phyloP scores from a whole-genome alignment of 2,113 vertebrate genomes.

The Prietella phreatophila region DNA sequence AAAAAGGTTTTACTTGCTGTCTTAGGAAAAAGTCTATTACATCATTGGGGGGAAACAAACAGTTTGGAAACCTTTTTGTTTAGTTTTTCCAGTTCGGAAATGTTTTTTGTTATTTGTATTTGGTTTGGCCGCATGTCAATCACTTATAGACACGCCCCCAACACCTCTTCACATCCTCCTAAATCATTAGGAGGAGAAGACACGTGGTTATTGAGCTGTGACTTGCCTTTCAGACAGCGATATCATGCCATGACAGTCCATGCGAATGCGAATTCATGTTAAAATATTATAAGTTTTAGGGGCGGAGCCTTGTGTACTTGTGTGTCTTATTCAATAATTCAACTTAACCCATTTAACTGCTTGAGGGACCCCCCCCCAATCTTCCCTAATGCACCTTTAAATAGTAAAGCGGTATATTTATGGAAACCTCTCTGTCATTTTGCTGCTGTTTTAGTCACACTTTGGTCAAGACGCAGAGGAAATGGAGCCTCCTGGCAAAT shows the following conservation, averaged over 20 bases:
- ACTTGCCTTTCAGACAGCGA: background rate
- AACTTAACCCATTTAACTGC: background rate
- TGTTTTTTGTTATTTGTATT: background rate
- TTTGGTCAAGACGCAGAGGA: slow-evolving; percentile 1
- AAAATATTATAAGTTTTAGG: background rate
- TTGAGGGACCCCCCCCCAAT: background rate
- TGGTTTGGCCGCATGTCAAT: background rate
- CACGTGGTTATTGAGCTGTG: background rate
- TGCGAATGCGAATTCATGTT: background rate
- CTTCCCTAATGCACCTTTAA: background rate
- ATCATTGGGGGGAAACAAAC: background rate
- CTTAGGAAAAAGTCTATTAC: background rate
- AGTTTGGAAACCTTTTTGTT: background rate
- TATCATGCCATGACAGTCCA: background rate
- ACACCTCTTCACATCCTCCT: background rate
- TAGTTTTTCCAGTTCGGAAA: background rate
- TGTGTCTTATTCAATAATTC: background rate
- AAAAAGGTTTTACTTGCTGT: background rate
- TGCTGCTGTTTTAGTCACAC: slow-evolving; percentile 12
- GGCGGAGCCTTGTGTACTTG: background rate
- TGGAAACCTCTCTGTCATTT: background rate
- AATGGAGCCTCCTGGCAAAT: background rate
- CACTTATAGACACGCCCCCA: background rate
- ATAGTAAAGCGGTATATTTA: background rate
- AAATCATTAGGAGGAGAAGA: background rate